Evolutionary conservation across 2,797 vertebrate species (phyloP).

Genomic region (Oceanodroma leucorhoa): DNA sequence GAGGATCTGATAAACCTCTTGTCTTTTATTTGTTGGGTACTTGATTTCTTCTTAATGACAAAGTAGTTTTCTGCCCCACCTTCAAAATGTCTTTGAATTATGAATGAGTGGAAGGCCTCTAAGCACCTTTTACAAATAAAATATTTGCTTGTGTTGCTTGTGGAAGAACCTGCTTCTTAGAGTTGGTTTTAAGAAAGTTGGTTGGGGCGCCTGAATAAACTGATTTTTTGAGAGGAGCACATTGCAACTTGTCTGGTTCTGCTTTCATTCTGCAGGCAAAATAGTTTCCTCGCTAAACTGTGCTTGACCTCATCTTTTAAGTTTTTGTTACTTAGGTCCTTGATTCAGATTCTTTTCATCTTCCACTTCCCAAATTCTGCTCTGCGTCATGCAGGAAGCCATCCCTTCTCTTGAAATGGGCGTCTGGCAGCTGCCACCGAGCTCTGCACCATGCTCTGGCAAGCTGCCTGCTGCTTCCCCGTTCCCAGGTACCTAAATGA

Average conservation of each 20-base stretch:
- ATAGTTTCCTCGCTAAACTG: background rate
- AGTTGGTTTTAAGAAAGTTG: background rate
- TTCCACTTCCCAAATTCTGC: background rate
- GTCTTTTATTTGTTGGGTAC: slow-evolving; percentile 16
- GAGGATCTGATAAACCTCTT: slow-evolving; percentile 50
- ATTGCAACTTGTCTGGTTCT: slow-evolving; percentile 59
- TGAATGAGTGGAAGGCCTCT: slow-evolving; percentile 9
- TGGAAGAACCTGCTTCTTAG: slow-evolving; percentile 41
- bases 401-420: background rate
- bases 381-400: background rate
- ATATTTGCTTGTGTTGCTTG: background rate
- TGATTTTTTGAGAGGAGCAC: background rate
- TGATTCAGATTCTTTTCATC: slow-evolving; percentile 22
- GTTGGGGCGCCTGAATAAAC: slow-evolving; percentile 18
- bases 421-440: background rate
- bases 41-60: slow-evolving; percentile 50
- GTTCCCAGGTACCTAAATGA: background rate
- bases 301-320: background rate
- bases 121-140: slow-evolving; percentile 21
- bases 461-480: background rate
- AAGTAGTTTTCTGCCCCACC: slow-evolving; percentile 28
- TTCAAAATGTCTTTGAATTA: slow-evolving; percentile 21
- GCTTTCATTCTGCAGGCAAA: slow-evolving; percentile 34
- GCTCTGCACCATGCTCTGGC: background rate
- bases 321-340: background rate